Conservation (phyloP, 2,888 invertebrate species). For the Koerneria pararmatus region DNA sequence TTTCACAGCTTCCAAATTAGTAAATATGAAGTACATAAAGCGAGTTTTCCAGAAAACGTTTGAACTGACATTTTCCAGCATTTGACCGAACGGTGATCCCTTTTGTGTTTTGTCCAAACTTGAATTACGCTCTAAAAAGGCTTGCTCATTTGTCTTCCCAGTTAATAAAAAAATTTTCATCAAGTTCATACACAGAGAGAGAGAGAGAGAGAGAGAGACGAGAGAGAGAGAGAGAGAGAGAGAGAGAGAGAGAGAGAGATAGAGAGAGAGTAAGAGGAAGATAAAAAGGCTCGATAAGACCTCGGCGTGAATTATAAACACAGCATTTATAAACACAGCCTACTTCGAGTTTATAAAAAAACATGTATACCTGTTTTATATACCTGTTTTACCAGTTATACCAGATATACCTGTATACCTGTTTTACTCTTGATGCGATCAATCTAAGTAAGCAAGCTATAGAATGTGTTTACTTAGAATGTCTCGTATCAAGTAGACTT, state of each 20-base stretch:
- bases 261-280: too few species aligned
- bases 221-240: conserved; percentile 1
- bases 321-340: too few species aligned
- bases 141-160: background rate
- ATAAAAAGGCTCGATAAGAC: too few species aligned
- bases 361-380: too few species aligned
- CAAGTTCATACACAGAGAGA: background rate
- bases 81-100: conserved; percentile 46
- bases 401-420: too few species aligned
- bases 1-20: background rate
- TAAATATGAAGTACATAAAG: background rate
- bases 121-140: conserved; percentile 19
- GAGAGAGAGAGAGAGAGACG: background rate
- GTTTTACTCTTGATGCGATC: too few species aligned
- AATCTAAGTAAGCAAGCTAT: too few species aligned
- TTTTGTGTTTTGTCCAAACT: conserved; percentile 35
- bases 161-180: background rate
- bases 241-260: conserved; percentile 7
- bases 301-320: too few species aligned
- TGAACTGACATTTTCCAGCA: conserved; percentile 40
- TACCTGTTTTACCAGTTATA: too few species aligned
- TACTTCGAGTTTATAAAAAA: too few species aligned
- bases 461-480: too few species aligned
- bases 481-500: too few species aligned
- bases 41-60: background rate